phyloP scores from a whole-genome alignment of 2,888 invertebrate species.

The Drymonia ruficornis region DNA sequence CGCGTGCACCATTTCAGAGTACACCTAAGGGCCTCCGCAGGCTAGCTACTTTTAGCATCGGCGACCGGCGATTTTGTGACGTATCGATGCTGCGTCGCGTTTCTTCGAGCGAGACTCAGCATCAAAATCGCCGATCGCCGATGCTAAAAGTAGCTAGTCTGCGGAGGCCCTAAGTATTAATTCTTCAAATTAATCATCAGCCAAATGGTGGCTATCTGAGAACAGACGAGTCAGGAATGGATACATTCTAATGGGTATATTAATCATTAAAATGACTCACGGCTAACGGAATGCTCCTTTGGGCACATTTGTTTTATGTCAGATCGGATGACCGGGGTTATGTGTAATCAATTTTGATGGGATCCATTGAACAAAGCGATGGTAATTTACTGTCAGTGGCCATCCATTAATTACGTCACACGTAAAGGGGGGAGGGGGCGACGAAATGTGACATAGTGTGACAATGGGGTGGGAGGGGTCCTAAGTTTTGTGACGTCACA shows the following conservation, averaged over 20 bases:
- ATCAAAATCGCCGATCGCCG: too few species aligned
- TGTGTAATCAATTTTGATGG: constrained; percentile 6
- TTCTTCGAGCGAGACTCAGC: too few species aligned
- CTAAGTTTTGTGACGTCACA: too few species aligned
- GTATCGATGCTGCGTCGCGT: too few species aligned
- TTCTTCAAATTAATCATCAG: constrained; percentile 44
- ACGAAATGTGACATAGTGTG: too few species aligned
- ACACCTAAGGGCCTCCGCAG: too few species aligned
- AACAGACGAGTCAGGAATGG: constrained; percentile 34
- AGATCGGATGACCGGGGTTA: constrained; percentile 21
- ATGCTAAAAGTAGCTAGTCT: too few species aligned
- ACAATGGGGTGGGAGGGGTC: too few species aligned
- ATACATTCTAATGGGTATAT: constrained; percentile 40
- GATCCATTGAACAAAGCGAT: background rate
- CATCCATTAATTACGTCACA: too few species aligned
- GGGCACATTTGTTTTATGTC: constrained; percentile 38
- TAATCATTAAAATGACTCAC: constrained; percentile 54
- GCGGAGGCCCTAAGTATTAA: constrained; percentile 37
- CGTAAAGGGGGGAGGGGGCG: too few species aligned
- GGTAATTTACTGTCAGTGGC: background rate
- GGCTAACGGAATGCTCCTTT: constrained; percentile 32
- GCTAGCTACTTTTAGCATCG: too few species aligned
- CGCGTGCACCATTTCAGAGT: background rate
- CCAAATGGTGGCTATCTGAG: constrained; percentile 36
- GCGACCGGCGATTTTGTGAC: too few species aligned